Conservation (phyloP, 2,113 vertebrate genomes). For the Mandrillus leucophaeus region DNA sequence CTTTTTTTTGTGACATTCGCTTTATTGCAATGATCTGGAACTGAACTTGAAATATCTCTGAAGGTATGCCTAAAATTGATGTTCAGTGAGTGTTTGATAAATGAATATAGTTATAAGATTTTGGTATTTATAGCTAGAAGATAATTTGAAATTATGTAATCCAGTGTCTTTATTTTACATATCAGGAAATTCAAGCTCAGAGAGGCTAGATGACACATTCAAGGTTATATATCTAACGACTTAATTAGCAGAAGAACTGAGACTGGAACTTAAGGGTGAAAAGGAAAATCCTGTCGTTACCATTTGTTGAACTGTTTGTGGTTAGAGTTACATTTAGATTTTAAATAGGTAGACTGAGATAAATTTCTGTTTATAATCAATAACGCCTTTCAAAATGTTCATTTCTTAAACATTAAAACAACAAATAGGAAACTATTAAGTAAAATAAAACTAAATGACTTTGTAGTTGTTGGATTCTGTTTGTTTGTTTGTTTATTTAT, state of each 20-base stretch:
- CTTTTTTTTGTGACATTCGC: neutral
- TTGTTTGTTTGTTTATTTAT: neutral
- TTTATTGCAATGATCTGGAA: neutral
- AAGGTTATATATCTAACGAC: neutral
- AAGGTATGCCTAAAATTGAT: neutral
- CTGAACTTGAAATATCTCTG: neutral
- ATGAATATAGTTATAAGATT: conserved; percentile 26
- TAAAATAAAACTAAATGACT: conserved; percentile 34
- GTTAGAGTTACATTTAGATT: conserved; percentile 37
- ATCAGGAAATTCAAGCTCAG: neutral
- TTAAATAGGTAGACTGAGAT: neutral
- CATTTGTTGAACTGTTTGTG: neutral
- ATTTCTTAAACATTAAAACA: conserved; percentile 25
- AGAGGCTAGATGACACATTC: neutral
- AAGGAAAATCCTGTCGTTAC: neutral
- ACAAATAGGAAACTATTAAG: neutral
- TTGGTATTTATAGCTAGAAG: conserved; percentile 26
- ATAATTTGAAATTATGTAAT: conserved; percentile 26
- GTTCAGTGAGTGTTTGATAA: neutral
- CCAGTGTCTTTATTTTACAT: conserved; percentile 9
- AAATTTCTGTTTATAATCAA: conserved; percentile 12
- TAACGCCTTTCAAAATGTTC: neutral
- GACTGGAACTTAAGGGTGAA: neutral
- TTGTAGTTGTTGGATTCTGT: neutral
- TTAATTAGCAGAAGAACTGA: conserved; percentile 15